Base-by-base conservation (phyloP, 2,113 vertebrate genomes). In the Felis catus region DNA sequence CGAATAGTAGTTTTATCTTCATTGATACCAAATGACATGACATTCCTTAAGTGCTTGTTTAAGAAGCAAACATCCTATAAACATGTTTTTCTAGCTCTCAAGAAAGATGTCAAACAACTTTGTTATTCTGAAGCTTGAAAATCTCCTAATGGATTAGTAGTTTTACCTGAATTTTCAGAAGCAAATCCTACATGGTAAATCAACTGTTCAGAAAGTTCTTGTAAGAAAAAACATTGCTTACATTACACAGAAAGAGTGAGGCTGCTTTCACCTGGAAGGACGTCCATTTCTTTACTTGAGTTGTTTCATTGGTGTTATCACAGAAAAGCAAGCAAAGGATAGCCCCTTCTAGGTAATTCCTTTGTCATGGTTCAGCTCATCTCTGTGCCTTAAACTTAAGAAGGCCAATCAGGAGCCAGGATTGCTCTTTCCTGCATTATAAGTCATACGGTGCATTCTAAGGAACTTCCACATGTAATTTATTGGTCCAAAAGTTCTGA, bases 51-150 rank as follows among this genome's bases (percentile, higher is more conserved):
- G 48, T 70, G 92, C 51, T n/a, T 76, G 51, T 87, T 70, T 51
- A 78, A 91, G 51, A 96, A 81, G 12, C n/a, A 63, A 92, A 87
- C 51, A 73, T 25, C 15, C 66, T 45, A 70, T 3, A 48, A 39
- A n/a, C 36, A 36, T 39, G 14, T 48, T 85, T 92, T 78, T 14
- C 33, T 13, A 93, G 45, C n/a, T 74, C 29, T 89, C 41, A 71
- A 92, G 61, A 89, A 21, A 74, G 12, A 91, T 66, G 48, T 51
- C 81, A 84, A 39, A 5, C 15, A 55, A 94, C 2, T 5, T 78
- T 86, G 91, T 86, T 25, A 84, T 93, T 82, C n/a, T 85, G n/a
- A 63, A 82, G 25, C 25, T 78, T 68, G 51, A 82, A 91, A 78
- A 45, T 93, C 90, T 92, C 73, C 23, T 51, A 61, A 29, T 1